Conservation (phyloP, 2,113 vertebrate species). For the Eudyptes chrysolophus region DNA sequence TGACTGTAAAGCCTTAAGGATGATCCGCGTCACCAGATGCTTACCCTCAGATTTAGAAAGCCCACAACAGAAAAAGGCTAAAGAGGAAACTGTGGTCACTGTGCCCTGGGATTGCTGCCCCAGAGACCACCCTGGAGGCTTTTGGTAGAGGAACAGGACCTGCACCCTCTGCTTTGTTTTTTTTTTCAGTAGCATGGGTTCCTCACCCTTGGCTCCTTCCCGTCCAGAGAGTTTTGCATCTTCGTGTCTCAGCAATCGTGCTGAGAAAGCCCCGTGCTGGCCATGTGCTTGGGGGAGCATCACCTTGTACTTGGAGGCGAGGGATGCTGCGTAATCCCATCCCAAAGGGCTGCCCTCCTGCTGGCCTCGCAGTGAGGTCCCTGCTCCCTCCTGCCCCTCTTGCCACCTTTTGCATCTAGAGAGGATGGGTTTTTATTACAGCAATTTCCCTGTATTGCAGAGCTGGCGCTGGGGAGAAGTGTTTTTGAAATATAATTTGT, state of each 20-base stretch:
- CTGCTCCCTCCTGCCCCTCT: neutral
- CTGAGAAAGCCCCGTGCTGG: neutral
- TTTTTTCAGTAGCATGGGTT: neutral
- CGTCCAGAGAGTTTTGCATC: neutral
- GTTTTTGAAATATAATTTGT: neutral
- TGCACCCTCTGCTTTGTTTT: neutral
- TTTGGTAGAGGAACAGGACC: neutral
- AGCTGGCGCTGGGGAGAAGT: neutral
- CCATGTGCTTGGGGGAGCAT: neutral
- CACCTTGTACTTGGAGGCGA: neutral
- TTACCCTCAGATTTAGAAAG: neutral
- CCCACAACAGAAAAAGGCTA: neutral
- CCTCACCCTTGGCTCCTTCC: neutral
- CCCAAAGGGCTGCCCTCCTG: neutral
- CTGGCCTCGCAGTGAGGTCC: fast-evolving
- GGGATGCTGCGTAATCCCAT: neutral
- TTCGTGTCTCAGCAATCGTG: fast-evolving
- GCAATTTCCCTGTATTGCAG: neutral
- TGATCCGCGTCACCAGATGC: neutral
- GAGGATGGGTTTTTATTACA: neutral
- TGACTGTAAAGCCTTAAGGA: neutral
- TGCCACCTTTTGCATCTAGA: fast-evolving
- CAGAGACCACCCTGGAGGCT: neutral
- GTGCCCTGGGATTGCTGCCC: neutral
- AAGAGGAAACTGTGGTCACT: neutral